Conservation (phyloP, 2,113 vertebrate species). For the Gallinago jamesoni region DNA sequence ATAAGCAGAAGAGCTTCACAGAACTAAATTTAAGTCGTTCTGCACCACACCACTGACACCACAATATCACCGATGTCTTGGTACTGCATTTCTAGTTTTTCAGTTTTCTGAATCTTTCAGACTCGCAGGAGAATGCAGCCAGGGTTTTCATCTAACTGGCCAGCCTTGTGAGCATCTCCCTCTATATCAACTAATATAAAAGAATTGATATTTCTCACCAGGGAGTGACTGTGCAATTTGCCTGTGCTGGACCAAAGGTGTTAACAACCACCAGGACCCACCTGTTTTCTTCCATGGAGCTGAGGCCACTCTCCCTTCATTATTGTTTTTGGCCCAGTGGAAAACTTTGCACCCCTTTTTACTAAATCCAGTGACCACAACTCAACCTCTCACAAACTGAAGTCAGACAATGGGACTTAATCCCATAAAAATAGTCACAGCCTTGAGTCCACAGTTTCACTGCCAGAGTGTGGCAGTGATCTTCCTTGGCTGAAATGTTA, state of each 20-base stretch:
- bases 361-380: neutral
- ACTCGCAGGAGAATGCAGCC: neutral
- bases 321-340: neutral
- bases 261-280: neutral
- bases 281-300: neutral
- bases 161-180: neutral
- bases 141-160: neutral
- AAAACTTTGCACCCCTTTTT: neutral
- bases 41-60: fast-evolving
- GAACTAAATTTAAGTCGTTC: neutral
- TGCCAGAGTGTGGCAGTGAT: neutral
- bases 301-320: neutral
- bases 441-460: neutral
- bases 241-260: neutral
- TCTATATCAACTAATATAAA: neutral
- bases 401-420: neutral
- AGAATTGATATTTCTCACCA: neutral
- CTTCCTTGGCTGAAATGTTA: neutral
- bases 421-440: neutral
- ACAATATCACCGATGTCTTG: fast-evolving
- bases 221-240: neutral
- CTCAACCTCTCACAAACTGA: neutral
- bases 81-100: neutral
- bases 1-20: neutral
- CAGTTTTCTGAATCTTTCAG: neutral